Conservation (phyloP, 53 echinoderm and acorn worm genomes). For the Glandiceps talaboti region DNA sequence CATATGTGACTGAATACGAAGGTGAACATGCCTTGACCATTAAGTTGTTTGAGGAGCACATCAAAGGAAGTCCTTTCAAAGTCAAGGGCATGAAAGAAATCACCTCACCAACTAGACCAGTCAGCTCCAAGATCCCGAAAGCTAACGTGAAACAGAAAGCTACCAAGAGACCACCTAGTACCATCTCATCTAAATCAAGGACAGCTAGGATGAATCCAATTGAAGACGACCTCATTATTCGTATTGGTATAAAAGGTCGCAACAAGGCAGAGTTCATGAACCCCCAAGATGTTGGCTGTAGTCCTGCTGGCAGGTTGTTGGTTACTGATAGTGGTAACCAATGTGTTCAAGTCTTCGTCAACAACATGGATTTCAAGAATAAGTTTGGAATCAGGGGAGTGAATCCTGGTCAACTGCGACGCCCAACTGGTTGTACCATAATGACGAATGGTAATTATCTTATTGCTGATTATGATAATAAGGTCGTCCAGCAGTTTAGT, state of each 20-base stretch:
- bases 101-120: slow-evolving; percentile 60
- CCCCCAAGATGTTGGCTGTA: slow-evolving; percentile 71
- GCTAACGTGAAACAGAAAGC: slow-evolving; percentile 84
- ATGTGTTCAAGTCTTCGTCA: slow-evolving; percentile 83
- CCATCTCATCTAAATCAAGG: neutral
- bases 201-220: slow-evolving; percentile 84
- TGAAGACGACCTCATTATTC: slow-evolving; percentile 80
- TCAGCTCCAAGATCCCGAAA: slow-evolving; percentile 67
- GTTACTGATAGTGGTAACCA: slow-evolving; percentile 97
- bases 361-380: slow-evolving; percentile 49
- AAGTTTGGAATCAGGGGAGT: slow-evolving; percentile 83
- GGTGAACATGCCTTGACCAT: slow-evolving; percentile 66
- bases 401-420: slow-evolving; percentile 78
- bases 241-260: slow-evolving; percentile 72
- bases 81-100: slow-evolving; percentile 68
- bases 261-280: slow-evolving; percentile 98
- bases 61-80: slow-evolving; percentile 87
- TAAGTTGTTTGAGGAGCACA: slow-evolving; percentile 80
- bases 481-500: slow-evolving; percentile 77
- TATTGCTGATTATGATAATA: slow-evolving; percentile 95
- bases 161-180: slow-evolving; percentile 75
- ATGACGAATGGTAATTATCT: slow-evolving; percentile 67
- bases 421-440: slow-evolving; percentile 81
- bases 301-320: slow-evolving; percentile 54
- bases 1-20: slow-evolving; percentile 57